Base-by-base conservation (phyloP, 2,888 invertebrate species). In the Tetragonula carbonaria region DNA sequence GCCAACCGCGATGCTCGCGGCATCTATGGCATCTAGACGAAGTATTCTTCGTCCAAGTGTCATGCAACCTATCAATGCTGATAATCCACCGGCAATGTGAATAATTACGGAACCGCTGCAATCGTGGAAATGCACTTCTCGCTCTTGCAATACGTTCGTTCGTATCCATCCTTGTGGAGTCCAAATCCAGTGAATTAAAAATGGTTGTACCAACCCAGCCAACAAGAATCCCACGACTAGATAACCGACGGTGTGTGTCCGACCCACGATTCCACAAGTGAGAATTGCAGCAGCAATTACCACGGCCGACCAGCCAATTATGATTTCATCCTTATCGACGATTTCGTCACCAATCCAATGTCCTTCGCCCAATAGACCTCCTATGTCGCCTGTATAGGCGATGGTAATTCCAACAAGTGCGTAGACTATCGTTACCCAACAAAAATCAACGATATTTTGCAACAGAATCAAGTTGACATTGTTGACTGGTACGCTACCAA, bases 161-260 rank as follows among this genome's bases (percentile, higher is more conserved):
- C 86, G 87, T 93, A 95, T 93, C 94, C 94, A 94, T 16, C 95
- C 95, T 4, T 89, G 63, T 0, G 86, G 74, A 21, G 92, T 90
- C 93, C 94, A 94, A n/a, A 91, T 87, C 95, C 94, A 95, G 80
- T 93, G 94, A 38, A 95, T 92, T 13, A 94, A 62, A 4, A 95
- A 74, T 0, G 95, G 95, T 78, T 93, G 93, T 57, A 93, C 74
- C 11, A 94, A 8, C 0, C 91, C 91, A 5, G 93, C 90, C 16
- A 93, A 86, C 2, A 95, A 33, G 0, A 90, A 74, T 8, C 91
- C 92, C 59, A 91, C 88, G 62, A 89, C 85, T 55, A 91, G 86
- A 79, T 86, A 91, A 5, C 88, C 93, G n/a, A 93, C 68, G 21
- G 92, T 85, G 63, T 93, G 92, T 28, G 93, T 85, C 80, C 95